phyloP scores from a whole-genome alignment of 2,888 invertebrate genomes.

The Spicauda simplicius region DNA sequence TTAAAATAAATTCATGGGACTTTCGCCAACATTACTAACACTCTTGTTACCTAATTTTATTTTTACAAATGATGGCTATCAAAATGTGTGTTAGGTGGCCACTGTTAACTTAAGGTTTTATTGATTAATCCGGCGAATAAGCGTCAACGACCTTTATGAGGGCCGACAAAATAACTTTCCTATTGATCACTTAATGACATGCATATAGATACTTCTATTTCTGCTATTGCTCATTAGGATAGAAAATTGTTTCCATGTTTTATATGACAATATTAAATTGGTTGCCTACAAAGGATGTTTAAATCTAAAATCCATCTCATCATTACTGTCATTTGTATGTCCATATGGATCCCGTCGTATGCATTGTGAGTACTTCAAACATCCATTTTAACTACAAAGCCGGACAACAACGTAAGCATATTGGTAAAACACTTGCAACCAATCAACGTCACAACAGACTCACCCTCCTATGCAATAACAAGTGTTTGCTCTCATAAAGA shows the following conservation, averaged over 20 bases:
- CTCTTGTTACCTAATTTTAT: neutral
- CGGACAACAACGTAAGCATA: slow-evolving; percentile 76
- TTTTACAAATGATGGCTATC: neutral
- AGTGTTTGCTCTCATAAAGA: slow-evolving; percentile 83
- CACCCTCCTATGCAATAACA: slow-evolving; percentile 67
- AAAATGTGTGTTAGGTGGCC: neutral
- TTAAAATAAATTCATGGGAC: too few relatives aligned
- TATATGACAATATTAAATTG: too few relatives aligned
- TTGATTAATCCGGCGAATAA: slow-evolving; percentile 5
- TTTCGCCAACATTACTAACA: too few relatives aligned
- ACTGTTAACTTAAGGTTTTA: neutral
- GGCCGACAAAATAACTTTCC: neutral
- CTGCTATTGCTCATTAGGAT: neutral
- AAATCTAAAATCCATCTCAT: neutral
- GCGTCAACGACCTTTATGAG: neutral
- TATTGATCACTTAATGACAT: neutral
- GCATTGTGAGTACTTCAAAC: slow-evolving; percentile 58
- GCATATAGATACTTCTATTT: neutral
- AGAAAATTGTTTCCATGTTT: neutral
- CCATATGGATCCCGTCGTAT: slow-evolving; percentile 28
- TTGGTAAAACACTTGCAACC: slow-evolving; percentile 80
- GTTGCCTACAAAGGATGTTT: neutral
- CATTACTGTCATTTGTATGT: slow-evolving; percentile 13
- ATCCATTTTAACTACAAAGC: slow-evolving; percentile 77
- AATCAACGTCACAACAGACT: slow-evolving; percentile 76